Base-by-base conservation (phyloP, 2,113 vertebrate genomes). In the Gorsachius goisagi region DNA sequence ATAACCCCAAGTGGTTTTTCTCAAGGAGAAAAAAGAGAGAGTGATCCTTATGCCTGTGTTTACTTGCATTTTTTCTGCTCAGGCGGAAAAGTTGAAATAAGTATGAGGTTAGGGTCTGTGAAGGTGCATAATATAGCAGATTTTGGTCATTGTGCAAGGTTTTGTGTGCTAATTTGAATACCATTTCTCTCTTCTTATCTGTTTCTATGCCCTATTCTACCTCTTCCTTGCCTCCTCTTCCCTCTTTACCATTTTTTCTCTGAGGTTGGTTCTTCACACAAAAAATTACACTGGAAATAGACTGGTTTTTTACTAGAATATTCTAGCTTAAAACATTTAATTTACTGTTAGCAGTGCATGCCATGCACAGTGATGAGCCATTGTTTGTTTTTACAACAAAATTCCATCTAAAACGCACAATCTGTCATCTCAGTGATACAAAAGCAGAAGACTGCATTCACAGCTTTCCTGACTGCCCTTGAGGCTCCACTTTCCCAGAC, bases 311-410 rank as follows among this genome's bases (percentile, higher is more conserved):
- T 64, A 49, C 32, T 69, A n/a, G 55, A 35, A 41, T 66, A 77
- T 73, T 88, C 12, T 37, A 45, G 55, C 33, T 44, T 67, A 71
- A 87, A 66, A 24, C 39, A 33, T 52, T 73, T 90, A 60, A 47
- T 73, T 88, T 3, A 3, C 27, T 84, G 35, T 85, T 92, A 82
- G 88, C 71, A 73, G 49, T 52, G 82, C 41, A 32, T 68, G 59
- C 33, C 58, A 19, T 66, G 77, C 69, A 33, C n/a, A 4, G 72
- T 88, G 71, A 67, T 87, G 89, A 96, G 50, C 73, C 84, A 77
- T 89, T 96, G 83, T 95, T 95, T 97, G 91, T 96, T 97, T 95
- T 93, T 91, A 69, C 83, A 88, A 95, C 53, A 90, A 82, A 96
- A 95, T 89, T 95, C 92, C 84, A 69, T 39, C 75, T 91, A 79